phyloP scores from a whole-genome alignment of 1,140 invertebrate genomes.

The Atta cephalotes region DNA sequence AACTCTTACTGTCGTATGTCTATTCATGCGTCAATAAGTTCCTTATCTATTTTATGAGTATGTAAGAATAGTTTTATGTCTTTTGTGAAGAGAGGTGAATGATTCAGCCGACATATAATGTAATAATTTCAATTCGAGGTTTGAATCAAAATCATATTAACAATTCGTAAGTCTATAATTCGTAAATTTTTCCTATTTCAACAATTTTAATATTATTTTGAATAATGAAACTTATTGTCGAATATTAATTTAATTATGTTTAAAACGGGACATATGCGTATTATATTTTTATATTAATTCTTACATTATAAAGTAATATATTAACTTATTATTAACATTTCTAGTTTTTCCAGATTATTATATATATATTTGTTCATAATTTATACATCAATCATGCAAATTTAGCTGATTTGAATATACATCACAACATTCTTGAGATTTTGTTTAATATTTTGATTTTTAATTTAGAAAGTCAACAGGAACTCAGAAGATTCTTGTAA shows the following conservation, averaged over 20 bases:
- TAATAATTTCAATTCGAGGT: conserved; percentile 36
- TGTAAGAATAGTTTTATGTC: conserved; percentile 74
- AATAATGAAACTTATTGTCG: not conserved
- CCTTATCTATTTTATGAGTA: conserved; percentile 74
- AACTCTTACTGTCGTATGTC: conserved; percentile 43
- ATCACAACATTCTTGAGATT: not conserved
- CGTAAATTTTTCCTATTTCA: not conserved
- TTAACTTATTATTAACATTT: no score
- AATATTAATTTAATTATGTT: conserved; percentile 4
- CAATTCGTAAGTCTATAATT: not conserved
- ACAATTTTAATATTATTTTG: conserved; percentile 9
- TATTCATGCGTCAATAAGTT: conserved; percentile 73
- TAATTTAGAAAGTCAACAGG: not conserved
- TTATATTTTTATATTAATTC: conserved; percentile 2
- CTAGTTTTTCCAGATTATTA: not conserved
- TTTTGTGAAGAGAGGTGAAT: conserved; percentile 40
- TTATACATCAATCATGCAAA: not conserved
- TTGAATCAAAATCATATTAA: not conserved
- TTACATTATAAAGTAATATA: not conserved
- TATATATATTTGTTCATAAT: not conserved
- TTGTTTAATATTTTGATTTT: not conserved
- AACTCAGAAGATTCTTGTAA: not conserved
- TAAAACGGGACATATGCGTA: not conserved
- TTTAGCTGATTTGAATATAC: not conserved
- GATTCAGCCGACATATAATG: conserved; percentile 34